phyloP scores from a whole-genome alignment of 2,797 vertebrate genomes.

The Tolypeutes matacus region DNA sequence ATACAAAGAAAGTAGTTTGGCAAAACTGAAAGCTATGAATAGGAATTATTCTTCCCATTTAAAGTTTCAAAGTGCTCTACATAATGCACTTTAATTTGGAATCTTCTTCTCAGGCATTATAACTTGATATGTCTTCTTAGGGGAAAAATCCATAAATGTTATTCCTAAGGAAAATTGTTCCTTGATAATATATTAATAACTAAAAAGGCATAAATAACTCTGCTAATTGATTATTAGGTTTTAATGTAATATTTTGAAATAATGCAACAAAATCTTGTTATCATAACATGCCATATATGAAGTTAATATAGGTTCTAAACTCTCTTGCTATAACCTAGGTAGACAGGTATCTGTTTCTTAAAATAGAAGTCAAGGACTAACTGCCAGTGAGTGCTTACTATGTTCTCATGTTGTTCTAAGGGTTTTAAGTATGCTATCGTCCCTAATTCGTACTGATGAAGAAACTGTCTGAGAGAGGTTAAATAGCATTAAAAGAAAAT shows the following conservation, averaged over 20 bases:
- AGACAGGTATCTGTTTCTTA: not conserved
- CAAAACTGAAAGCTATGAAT: slow-evolving; percentile 68
- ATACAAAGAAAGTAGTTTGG: slow-evolving; percentile 41
- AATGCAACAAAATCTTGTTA: not conserved
- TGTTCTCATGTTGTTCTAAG: not conserved
- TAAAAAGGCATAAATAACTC: not conserved
- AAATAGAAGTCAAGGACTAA: not conserved
- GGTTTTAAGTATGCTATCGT: not conserved
- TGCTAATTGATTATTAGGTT: not conserved
- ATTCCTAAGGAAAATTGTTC: slow-evolving; percentile 42
- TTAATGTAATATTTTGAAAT: slow-evolving; percentile 20
- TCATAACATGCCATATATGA: not conserved
- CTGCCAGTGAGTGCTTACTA: not conserved
- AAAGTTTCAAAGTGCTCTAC: slow-evolving; percentile 52
- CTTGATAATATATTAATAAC: not conserved
- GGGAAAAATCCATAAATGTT: slow-evolving; percentile 5
- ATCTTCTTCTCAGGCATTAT: slow-evolving; percentile 45
- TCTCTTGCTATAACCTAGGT: not conserved
- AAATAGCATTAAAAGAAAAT: not conserved
- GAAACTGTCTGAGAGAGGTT: not conserved
- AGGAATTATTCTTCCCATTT: slow-evolving; percentile 61
- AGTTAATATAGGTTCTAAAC: not conserved
- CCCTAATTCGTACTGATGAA: not conserved
- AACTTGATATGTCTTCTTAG: slow-evolving; percentile 8
- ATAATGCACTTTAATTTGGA: slow-evolving; percentile 63